Evolutionary conservation across 2,888 invertebrate genomes (phyloP).

Genomic region (Eupithecia pulchellata): DNA sequence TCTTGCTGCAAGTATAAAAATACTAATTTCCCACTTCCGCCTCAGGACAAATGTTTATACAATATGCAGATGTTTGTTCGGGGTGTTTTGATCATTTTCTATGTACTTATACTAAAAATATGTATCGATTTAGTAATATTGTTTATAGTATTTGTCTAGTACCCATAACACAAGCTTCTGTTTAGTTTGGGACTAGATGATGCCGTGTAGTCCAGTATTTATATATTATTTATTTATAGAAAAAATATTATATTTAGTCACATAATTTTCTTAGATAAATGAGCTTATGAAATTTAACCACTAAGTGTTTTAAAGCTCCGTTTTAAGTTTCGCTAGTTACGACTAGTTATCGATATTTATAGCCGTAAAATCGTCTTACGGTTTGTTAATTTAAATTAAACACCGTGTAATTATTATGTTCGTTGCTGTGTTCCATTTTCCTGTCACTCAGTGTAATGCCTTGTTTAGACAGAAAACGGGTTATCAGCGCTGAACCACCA

Average conservation of each 20-base stretch:
- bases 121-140: too few species aligned
- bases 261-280: neutral
- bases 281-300: neutral
- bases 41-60: too few species aligned
- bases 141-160: too few species aligned
- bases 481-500: neutral
- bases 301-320: neutral
- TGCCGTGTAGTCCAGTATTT: too few species aligned
- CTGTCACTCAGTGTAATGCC: slow-evolving; percentile 58
- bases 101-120: too few species aligned
- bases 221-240: neutral
- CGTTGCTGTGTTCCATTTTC: slow-evolving; percentile 65
- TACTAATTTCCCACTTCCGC: neutral
- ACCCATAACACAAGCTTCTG: too few species aligned
- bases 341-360: slow-evolving; percentile 64
- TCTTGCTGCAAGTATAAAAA: neutral
- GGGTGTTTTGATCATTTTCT: too few species aligned
- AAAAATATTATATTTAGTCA: neutral
- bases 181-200: too few species aligned
- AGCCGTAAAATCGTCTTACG: slow-evolving; percentile 68
- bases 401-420: slow-evolving; percentile 72
- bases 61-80: too few species aligned
- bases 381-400: slow-evolving; percentile 75
- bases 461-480: slow-evolving; percentile 21
- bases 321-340: slow-evolving; percentile 55